Evolutionary conservation across 2,113 vertebrate genomes (phyloP).

Genomic region (Syngnathoides biaculeatus): DNA sequence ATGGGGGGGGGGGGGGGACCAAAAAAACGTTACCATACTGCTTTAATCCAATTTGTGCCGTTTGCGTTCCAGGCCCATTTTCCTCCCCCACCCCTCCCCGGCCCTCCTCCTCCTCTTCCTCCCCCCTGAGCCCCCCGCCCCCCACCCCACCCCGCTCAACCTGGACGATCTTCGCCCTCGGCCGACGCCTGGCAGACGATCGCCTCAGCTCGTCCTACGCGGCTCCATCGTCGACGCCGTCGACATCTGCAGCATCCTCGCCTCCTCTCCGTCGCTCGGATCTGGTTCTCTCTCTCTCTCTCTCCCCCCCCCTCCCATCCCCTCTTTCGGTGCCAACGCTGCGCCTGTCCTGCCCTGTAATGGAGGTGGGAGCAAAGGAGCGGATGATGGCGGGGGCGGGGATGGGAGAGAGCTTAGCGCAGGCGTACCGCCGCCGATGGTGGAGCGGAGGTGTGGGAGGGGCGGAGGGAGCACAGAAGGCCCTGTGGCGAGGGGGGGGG

Average conservation of each 20-base stretch:
- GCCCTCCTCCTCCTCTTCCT: conserved; percentile 34
- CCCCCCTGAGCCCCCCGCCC: conserved; percentile 45
- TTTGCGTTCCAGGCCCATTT: conserved; percentile 73
- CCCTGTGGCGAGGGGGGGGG: conserved; percentile 10
- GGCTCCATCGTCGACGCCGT: conserved; percentile 63
- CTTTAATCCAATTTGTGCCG: conserved; percentile 73
- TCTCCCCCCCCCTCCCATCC: conserved; percentile 24
- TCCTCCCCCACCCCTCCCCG: conserved; percentile 49
- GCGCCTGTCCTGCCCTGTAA: conserved; percentile 56
- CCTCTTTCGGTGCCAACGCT: conserved; percentile 29
- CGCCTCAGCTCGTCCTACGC: conserved; percentile 52
- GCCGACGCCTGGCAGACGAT: conserved; percentile 53
- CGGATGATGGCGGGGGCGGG: conserved; percentile 61
- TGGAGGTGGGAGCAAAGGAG: conserved; percentile 63
- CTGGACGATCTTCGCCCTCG: conserved; percentile 53
- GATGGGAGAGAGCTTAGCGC: conserved; percentile 52
- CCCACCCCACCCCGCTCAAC: conserved; percentile 39
- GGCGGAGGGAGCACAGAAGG: conserved; percentile 10
- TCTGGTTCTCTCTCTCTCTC: conserved; percentile 16
- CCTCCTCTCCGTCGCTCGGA: conserved; percentile 26
- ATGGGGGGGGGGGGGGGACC: too few species aligned
- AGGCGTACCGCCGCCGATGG: conserved; percentile 67
- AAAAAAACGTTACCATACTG: conserved; percentile 79
- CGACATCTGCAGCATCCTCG: conserved; percentile 55
- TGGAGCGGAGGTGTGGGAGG: conserved; percentile 19